These are phyloP conservation scores for Pavo muticus DNA, from an alignment of 2,113 vertebrate genomes.

Conservation along the genomic window DNA sequence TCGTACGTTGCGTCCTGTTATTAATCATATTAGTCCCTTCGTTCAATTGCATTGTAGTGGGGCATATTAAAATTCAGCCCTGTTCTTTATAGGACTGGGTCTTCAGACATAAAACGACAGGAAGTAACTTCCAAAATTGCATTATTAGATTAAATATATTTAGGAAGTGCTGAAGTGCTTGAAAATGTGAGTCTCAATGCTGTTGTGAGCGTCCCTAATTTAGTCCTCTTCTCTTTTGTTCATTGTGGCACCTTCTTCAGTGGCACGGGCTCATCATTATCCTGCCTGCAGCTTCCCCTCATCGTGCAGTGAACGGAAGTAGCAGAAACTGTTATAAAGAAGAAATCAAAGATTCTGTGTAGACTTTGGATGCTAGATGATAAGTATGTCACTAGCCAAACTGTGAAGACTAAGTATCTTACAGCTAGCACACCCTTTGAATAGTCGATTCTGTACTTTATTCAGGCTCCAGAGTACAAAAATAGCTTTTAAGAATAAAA, in stretches of 20 bases:
- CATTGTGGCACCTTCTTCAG: neutral
- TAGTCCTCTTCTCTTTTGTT: neutral
- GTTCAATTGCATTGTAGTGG: neutral
- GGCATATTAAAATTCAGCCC: neutral
- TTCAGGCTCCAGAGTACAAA: rapidly evolving
- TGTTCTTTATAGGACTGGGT: neutral
- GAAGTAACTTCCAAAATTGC: neutral
- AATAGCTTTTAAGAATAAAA: neutral
- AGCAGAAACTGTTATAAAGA: neutral
- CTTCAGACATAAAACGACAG: neutral
- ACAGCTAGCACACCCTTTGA: neutral
- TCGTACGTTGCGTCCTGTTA: neutral
- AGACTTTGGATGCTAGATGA: neutral
- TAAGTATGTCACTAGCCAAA: neutral
- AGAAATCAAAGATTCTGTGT: neutral
- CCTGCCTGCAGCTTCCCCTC: neutral
- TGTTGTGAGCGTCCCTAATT: neutral
- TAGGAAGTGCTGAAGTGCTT: neutral
- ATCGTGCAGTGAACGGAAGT: neutral
- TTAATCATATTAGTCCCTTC: neutral
- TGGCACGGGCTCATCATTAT: neutral
- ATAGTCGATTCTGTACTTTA: neutral
- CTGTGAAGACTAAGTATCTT: neutral
- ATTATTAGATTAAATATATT: neutral
- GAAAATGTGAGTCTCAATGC: neutral